Evolutionary conservation across 2,888 invertebrate species (phyloP), one percentile per base, ranked within the genome.

Genomic region (Cephus runcator): DNA sequence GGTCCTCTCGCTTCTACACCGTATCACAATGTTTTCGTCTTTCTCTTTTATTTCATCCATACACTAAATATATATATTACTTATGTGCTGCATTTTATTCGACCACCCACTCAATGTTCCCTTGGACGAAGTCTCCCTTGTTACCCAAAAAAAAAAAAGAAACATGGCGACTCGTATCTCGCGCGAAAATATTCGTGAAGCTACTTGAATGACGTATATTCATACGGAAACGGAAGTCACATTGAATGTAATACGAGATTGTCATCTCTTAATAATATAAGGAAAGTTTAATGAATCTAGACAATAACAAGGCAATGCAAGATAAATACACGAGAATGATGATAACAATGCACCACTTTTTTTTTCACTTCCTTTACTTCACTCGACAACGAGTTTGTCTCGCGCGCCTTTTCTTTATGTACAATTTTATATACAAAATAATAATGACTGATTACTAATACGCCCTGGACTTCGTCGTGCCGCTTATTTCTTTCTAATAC

Each of bases 391-490:
- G 3, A 71, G 30, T n/a, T 30, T 71, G 31, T 71, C 30, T 34
- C 15, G 34, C 71, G 34, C 71, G 23, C 56, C 23, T 23, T 56
- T 56, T 9, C 9, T 9, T 9, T 75, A 68, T 76, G 23, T 76
- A 76, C 73, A 76, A 76, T 76, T 31, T 76, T 73, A 77, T 74
- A 15, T 77, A 77, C 56, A 77, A 11, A 73, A 69, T 69, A n/a
- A 73, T 76, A 36, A 15, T 40, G 9, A 30, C 23, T 11, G 56
- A 6, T 12, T 6, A 31, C 11, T 4, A 4, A 23, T 23, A 23
- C 56, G 23, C 6, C 56, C 56, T 23, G 56, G 56, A 15, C 56
- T 56, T 56, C 23, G 23, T 56, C 56, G 56, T 56, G 56, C 9
- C 56, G 9, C 56, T 56, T 23, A 56, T 23, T 23, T 15, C 15